Evolutionary conservation across 1,140 invertebrate genomes (phyloP).

Genomic region (Trissolcus basalis): DNA sequence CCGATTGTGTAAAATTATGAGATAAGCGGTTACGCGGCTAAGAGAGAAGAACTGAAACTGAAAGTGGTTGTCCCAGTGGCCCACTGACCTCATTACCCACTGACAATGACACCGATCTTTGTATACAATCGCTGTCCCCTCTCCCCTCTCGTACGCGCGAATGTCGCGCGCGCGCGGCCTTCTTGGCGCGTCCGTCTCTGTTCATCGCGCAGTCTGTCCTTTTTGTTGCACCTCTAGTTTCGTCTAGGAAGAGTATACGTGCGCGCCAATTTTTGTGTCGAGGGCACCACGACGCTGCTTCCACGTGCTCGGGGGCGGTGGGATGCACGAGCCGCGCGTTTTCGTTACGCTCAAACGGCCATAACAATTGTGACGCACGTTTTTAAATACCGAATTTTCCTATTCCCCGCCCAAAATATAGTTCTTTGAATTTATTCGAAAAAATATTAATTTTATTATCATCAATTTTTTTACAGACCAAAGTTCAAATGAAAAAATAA

Average conservation of each 20-base stretch:
- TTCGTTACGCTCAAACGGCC: not conserved
- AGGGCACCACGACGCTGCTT: constrained; percentile 3
- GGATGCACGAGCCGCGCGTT: not conserved
- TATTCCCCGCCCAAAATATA: too few species aligned
- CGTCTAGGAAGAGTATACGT: constrained; percentile 26
- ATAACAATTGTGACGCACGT: too few species aligned
- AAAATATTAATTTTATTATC: too few species aligned
- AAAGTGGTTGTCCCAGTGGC: constrained; percentile 76
- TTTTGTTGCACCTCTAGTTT: constrained; percentile 29
- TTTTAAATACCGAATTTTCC: too few species aligned
- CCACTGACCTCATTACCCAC: constrained; percentile 78
- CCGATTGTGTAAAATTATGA: too few species aligned
- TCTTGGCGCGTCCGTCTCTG: constrained; percentile 32
- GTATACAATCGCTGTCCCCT: constrained; percentile 49
- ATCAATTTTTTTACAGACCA: too few species aligned
- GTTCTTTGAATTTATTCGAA: too few species aligned
- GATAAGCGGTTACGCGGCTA: not conserved
- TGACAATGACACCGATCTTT: constrained; percentile 78
- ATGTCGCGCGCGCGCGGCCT: constrained; percentile 42
- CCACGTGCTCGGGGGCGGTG: constrained; percentile 3
- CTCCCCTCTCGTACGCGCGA: constrained; percentile 27
- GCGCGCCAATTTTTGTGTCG: constrained; percentile 3
- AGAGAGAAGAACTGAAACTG: constrained; percentile 74
- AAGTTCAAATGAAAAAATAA: too few species aligned
- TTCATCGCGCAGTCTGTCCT: constrained; percentile 31